Percentiles rank a stretch among this genome's conserved stretches.
These are phyloP conservation scores for Telmatochromis sp. DNA, from an alignment of 2,113 vertebrate species.

Conservation along the genomic window DNA sequence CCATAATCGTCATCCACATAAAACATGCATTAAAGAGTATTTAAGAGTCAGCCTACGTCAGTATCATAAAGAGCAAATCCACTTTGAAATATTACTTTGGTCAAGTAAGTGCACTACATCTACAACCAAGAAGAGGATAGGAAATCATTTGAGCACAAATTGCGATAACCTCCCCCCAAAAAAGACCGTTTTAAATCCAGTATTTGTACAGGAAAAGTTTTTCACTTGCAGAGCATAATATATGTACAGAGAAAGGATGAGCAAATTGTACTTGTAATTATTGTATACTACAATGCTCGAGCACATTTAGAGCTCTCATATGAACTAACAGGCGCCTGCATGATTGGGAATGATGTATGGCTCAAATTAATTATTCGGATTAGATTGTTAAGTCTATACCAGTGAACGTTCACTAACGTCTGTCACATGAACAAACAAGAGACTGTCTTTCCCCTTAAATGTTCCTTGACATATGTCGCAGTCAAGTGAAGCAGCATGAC, in stretches of 20 bases:
- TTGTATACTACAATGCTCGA: neutral
- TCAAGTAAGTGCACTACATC: slow-evolving; percentile 22
- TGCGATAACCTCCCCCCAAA: neutral
- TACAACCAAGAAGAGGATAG: slow-evolving; percentile 7
- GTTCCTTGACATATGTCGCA: neutral
- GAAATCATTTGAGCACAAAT: neutral
- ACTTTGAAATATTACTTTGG: slow-evolving; percentile 51
- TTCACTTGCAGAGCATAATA: neutral
- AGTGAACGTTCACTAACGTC: neutral
- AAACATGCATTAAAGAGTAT: slow-evolving; percentile 57
- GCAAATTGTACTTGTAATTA: neutral
- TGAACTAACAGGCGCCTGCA: neutral
- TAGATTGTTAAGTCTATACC: neutral
- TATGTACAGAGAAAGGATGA: neutral
- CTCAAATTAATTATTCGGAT: neutral
- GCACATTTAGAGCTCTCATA: neutral
- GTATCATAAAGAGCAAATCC: slow-evolving; percentile 42
- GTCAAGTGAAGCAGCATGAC: neutral
- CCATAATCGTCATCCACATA: slow-evolving; percentile 55
- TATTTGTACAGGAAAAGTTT: neutral
- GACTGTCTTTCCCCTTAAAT: neutral
- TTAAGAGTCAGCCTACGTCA: slow-evolving; percentile 55
- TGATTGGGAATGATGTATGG: neutral
- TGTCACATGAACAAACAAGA: neutral
- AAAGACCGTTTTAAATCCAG: neutral